These are phyloP conservation scores for Onychomys arenicola DNA, from an alignment of 2,797 vertebrate species.

Conservation along the genomic window DNA sequence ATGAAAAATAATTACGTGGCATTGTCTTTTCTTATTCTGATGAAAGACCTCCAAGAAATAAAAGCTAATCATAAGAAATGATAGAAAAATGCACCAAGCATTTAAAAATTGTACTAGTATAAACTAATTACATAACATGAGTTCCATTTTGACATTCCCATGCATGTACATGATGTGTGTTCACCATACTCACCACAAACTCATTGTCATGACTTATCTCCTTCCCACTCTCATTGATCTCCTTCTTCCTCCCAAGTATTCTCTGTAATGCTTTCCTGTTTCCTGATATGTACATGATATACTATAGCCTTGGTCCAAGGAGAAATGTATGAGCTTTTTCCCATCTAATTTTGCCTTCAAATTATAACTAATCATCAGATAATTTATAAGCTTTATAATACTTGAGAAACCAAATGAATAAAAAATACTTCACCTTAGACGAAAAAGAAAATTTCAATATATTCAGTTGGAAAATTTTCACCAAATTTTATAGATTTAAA, in stretches of 20 bases:
- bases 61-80: not conserved
- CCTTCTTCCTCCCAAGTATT: not conserved
- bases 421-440: not conserved
- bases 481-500: conserved; percentile 19
- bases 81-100: not conserved
- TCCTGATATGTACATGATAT: not conserved
- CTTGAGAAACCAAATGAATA: conserved; percentile 25
- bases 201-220: not conserved
- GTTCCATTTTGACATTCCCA: not conserved
- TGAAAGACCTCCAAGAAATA: conserved; percentile 14
- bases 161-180: not conserved
- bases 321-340: not conserved
- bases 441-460: conserved; percentile 29
- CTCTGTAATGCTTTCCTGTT: not conserved
- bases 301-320: not conserved
- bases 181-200: no score
- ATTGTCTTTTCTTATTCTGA: not conserved
- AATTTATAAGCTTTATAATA: not conserved
- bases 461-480: not conserved
- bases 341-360: not conserved
- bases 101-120: not conserved
- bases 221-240: not conserved
- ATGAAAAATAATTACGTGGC: conserved; percentile 35
- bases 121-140: not conserved
- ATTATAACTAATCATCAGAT: not conserved